Conservation (phyloP, 2,888 invertebrate species). For the Scaptomyza tumidula region DNA sequence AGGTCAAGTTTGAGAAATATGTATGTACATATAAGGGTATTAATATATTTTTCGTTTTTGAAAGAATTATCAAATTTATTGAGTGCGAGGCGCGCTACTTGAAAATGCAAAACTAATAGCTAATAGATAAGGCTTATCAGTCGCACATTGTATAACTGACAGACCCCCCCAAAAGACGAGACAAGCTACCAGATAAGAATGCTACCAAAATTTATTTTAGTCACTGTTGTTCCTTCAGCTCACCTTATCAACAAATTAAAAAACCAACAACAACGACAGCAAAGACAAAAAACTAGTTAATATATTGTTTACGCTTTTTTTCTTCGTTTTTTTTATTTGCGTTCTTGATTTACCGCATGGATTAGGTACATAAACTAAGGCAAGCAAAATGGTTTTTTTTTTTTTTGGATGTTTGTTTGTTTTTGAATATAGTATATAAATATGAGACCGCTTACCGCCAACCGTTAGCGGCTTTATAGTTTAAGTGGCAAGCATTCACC, state of each 20-base stretch:
- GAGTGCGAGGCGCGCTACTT: constrained; percentile 2
- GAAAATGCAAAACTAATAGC: constrained; percentile 46
- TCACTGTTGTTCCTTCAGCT: constrained; percentile 25
- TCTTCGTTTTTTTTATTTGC: neutral
- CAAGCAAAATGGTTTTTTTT: neutral
- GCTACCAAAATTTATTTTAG: constrained; percentile 4
- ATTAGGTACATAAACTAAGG: neutral
- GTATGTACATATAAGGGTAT: neutral
- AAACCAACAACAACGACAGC: constrained; percentile 1
- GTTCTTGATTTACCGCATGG: constrained; percentile 11
- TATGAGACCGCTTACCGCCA: constrained; percentile 32
- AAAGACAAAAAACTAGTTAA: constrained; percentile 12
- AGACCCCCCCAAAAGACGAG: constrained; percentile 71
- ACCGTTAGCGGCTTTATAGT: constrained; percentile 27
- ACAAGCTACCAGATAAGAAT: constrained; percentile 24
- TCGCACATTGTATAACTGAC: constrained; percentile 8
- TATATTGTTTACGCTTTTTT: constrained; percentile 15
- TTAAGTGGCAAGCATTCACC: constrained; percentile 64
- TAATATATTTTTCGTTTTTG: neutral
- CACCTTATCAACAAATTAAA: constrained; percentile 31
- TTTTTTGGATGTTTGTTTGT: neutral
- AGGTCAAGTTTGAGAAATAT: constrained; percentile 64
- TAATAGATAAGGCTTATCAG: constrained; percentile 54
- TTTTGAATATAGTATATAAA: neutral
- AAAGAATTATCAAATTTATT: constrained; percentile 25